Evolutionary conservation across 2,113 vertebrate species (phyloP), one percentile per base, ranked within the genome.

Genomic region (Eptesicus fuscus): DNA sequence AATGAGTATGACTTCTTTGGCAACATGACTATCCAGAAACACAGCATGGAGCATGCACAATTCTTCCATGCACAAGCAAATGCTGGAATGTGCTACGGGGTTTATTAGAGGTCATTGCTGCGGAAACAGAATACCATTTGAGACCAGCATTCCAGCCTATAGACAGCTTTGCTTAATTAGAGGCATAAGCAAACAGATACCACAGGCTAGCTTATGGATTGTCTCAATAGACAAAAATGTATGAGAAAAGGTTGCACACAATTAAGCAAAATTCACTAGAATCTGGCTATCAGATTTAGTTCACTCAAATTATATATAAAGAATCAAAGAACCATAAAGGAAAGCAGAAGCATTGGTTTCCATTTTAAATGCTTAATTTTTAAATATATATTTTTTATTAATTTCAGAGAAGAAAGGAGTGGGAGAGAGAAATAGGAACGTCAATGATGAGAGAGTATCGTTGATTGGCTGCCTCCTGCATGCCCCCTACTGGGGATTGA

Each of bases 251-350:
- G 82, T 85, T 97, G 70, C 14, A 35, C 40, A 70, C 86, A 97
- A 97, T 98, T 97, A 97, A 88, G 78, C 49, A 80, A 85, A 96
- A 94, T 93, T 96, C 97, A 59, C 94, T 93, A 80, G 97, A 94
- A 96, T 95, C 85, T 94, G 82, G 89, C 90, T 97, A 90, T 95
- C 98, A 97, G 96, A 93, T 96, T 84, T 88, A 77, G 79, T 88
- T 97, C 83, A 96, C 80, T 95, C 94, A 97, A 90, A 97, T 80
- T 78, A 83, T n/a, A 53, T 83, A 40, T 32, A 92, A 96, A 53
- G 83, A 97, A 96, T 93, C 91, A 97, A 97, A 96, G 61, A 97
- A 76, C 20, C 74, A 49, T 56, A 95, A 83, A 84, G 59, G 76
- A 93, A 74, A 98, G 67, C 80, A 97, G 96, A 96, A 94, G 59